A percentile compares a stretch with the other conserved stretches of the same genome.
Conservation (phyloP, 2,113 vertebrate species). For the Cyprinus carpio region DNA sequence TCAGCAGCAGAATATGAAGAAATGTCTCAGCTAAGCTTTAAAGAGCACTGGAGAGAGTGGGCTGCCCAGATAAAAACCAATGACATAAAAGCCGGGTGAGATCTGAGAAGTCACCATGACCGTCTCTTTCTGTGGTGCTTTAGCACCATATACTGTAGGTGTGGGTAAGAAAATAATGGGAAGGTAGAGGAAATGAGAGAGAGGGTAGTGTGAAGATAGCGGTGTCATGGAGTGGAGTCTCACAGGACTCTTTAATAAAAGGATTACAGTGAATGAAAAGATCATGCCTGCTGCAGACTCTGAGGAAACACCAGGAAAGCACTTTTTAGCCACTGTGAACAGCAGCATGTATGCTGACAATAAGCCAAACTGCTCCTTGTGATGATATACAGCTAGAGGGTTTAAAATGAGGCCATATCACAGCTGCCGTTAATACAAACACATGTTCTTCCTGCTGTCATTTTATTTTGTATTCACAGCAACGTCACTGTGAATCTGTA, state of each 20-base stretch:
- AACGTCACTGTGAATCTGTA: not conserved
- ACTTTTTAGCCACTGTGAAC: slow-evolving; percentile 7
- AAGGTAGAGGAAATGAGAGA: not conserved
- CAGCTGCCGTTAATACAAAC: slow-evolving; percentile 23
- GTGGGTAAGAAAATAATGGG: not conserved
- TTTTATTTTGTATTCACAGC: not conserved
- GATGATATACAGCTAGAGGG: not conserved
- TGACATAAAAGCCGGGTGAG: slow-evolving; percentile 15
- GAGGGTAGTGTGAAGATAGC: slow-evolving; percentile 8
- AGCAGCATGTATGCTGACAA: slow-evolving; percentile 7
- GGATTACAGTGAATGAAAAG: slow-evolving; percentile 29
- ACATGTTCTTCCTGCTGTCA: slow-evolving; percentile 1
- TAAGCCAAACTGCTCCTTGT: not conserved
- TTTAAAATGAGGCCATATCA: slow-evolving; percentile 14
- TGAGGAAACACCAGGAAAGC: slow-evolving; percentile 18
- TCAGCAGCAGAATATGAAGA: not conserved
- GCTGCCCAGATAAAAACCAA: not conserved
- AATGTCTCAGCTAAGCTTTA: not conserved
- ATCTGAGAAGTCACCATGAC: slow-evolving; percentile 26
- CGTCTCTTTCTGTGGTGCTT: not conserved
- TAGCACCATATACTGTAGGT: slow-evolving; percentile 13
- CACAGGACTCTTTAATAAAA: not conserved
- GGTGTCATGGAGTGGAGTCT: slow-evolving; percentile 21
- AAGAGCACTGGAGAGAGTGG: slow-evolving; percentile 14
- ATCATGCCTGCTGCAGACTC: not conserved